Evolutionary conservation across 2,113 vertebrate genomes (phyloP).

Genomic region (Dipodomys ordii): DNA sequence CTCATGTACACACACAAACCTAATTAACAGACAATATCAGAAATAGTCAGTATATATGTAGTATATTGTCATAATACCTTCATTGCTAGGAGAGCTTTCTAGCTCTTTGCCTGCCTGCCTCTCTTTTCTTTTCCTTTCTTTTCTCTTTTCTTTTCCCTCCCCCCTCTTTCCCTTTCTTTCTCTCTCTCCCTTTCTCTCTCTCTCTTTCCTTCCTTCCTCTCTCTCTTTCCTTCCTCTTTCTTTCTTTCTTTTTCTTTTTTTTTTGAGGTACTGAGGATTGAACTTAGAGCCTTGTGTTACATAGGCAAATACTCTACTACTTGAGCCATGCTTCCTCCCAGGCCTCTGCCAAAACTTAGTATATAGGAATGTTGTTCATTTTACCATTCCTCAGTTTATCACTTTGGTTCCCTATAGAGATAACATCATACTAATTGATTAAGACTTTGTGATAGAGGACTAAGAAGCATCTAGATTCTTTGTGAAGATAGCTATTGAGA

Average conservation of each 20-base stretch:
- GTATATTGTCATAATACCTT: background rate
- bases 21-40: slow-evolving; percentile 12
- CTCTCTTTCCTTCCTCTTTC: too few species aligned
- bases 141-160: too few species aligned
- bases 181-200: too few species aligned
- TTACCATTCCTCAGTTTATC: background rate
- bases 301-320: too few species aligned
- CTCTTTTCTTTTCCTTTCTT: background rate
- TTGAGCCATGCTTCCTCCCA: too few species aligned
- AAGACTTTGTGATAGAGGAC: slow-evolving; percentile 41
- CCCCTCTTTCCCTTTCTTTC: too few species aligned
- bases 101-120: background rate
- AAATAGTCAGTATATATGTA: background rate
- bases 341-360: background rate
- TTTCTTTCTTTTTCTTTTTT: too few species aligned
- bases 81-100: slow-evolving; percentile 29
- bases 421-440: background rate
- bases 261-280: too few species aligned
- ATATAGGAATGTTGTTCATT: slow-evolving; percentile 40
- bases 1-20: background rate
- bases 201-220: too few species aligned
- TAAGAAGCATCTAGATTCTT: background rate
- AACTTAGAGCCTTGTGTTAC: too few species aligned
- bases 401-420: background rate
- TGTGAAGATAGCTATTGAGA: slow-evolving; percentile 7